A percentile compares a stretch with the other conserved stretches of the same genome.
These are phyloP conservation scores for Drosophila athabasca DNA, from an alignment of 1,140 invertebrate species.

Conservation along the genomic window DNA sequence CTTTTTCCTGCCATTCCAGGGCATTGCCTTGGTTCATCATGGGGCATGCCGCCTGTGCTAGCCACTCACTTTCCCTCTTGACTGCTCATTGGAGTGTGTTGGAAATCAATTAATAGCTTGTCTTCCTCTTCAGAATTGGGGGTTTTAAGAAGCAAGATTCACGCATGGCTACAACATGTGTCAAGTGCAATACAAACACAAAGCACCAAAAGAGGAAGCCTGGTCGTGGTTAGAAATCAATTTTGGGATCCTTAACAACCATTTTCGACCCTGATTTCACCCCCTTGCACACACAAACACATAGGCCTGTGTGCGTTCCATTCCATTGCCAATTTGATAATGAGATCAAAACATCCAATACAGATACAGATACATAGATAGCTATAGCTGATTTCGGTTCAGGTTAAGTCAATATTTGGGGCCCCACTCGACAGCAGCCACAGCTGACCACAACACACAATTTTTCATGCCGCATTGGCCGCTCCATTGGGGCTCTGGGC, in stretches of 20 bases:
- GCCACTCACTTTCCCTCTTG: constrained; percentile 28
- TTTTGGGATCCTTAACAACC: constrained; percentile 33
- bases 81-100: constrained; percentile 61
- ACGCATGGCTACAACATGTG: constrained; percentile 73
- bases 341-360: constrained; percentile 70
- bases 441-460: constrained; percentile 74
- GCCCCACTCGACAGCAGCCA: constrained; percentile 35
- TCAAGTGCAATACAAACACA: constrained; percentile 76
- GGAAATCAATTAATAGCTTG: constrained; percentile 71
- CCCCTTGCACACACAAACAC: not conserved
- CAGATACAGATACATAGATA: constrained; percentile 35
- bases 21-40: constrained; percentile 4
- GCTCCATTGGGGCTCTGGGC: constrained; percentile 28
- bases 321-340: constrained; percentile 60
- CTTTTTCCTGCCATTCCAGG: not conserved
- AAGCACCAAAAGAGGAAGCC: constrained; percentile 13
- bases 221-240: constrained; percentile 65
- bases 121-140: constrained; percentile 59
- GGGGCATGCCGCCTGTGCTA: not conserved
- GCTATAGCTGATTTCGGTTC: constrained; percentile 29
- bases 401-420: constrained; percentile 74
- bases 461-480: constrained; percentile 72
- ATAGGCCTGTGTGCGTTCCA: too few relatives aligned
- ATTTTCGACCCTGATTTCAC: too few relatives aligned
- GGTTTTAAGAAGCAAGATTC: constrained; percentile 59